Base-by-base conservation (phyloP, 2,888 invertebrate genomes). In the Dryocosmus kuriphilus region DNA sequence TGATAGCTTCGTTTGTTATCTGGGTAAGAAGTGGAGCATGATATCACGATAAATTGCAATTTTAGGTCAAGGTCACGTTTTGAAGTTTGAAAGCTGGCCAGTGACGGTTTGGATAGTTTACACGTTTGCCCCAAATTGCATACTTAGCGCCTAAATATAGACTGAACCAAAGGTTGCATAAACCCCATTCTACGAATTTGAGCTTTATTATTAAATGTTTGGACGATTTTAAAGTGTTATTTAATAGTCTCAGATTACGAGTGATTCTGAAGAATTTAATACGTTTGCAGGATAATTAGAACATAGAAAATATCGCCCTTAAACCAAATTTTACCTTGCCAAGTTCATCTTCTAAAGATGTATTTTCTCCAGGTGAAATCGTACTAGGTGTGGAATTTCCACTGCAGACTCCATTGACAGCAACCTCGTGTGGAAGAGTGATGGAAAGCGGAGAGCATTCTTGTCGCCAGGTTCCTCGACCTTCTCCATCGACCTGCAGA, bases 351-450 rank as follows among this genome's bases (percentile, higher is more conserved):
- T 90, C 91, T 32, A 91, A 85, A 57, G 90, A 89, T 19, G 89
- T 88, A 81, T 89, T 91, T 79, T 92, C 92, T 22, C 92, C 92
- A 1, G 92, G 92, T 79, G 92, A 92, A 80, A 92, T 92, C 57
- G 92, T 92, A 78, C 92, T 92, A 3, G 92, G 92, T 7, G 92
- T 92, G 35, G 92, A 92, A 22, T 91, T 90, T 35, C 92, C 92
- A 83, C 92, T 91, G 83, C 88, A 89, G 30, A 89, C 89, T 55
- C 90, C 90, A 80, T 90, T 90, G 71, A 88, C 81, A 57, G 85
- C 80, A 22, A 85, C 77, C 78, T 91, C 91, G 77, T 88, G 88
- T 6, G 90, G 90, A 82, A 91, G 74, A 38, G 90, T 89, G 80
- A 90, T 90, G 67, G 91, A 91, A 30, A 91, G 82, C 19, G 91